These are phyloP conservation scores for Marmota flaviventris DNA, from an alignment of 2,113 vertebrate species.

Conservation along the genomic window DNA sequence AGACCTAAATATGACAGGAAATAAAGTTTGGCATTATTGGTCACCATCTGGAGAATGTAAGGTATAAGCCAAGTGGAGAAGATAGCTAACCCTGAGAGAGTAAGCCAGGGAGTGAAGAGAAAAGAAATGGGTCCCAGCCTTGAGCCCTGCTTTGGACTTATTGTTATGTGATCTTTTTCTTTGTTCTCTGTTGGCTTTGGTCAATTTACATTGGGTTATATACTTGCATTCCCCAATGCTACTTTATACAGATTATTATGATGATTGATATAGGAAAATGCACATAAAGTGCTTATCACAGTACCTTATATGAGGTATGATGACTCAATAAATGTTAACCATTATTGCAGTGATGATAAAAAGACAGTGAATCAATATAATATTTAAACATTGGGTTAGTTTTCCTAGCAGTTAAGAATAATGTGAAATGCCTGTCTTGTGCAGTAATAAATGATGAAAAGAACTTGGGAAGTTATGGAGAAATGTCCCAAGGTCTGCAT, in stretches of 20 bases:
- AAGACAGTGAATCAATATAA: constrained; percentile 31
- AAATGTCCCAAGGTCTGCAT: background rate
- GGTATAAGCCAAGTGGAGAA: background rate
- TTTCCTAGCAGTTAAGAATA: constrained; percentile 28
- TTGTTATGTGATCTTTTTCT: background rate
- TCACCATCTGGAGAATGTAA: background rate
- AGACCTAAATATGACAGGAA: background rate
- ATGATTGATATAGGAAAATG: background rate
- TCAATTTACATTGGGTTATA: background rate
- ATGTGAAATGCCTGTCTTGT: background rate
- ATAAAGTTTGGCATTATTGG: background rate
- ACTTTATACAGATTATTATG: background rate
- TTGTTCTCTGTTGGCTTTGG: background rate
- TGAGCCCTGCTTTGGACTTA: background rate
- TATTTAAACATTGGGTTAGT: constrained; percentile 1
- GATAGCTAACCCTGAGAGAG: background rate
- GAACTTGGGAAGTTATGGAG: background rate
- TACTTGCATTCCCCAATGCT: background rate
- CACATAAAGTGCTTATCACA: background rate
- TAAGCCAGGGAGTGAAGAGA: background rate
- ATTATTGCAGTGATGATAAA: background rate
- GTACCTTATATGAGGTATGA: background rate
- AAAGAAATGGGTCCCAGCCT: background rate
- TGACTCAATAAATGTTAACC: constrained; percentile 30
- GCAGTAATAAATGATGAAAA: background rate